Evolutionary conservation across 2,113 vertebrate species (phyloP), one percentile per base, ranked within the genome.

Genomic region (Amia ocellicauda): DNA sequence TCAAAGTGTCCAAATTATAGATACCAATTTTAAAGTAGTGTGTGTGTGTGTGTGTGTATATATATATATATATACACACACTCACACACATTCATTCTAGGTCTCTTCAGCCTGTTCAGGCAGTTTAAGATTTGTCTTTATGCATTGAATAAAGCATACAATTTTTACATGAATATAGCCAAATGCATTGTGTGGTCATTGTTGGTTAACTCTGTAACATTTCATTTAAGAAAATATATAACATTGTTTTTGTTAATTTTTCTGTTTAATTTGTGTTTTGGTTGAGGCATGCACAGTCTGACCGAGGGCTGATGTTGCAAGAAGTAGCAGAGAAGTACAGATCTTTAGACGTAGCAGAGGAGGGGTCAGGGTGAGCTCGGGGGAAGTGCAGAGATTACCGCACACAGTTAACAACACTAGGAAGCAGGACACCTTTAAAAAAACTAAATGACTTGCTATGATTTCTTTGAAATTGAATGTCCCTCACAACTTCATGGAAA

Each of bases 1-100:
- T 69, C 72, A 64, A 49, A 53, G 58, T 67, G 63, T 77, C 67
- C 57, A 73, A 64, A 75, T 56, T 70, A n/a, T n/a, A n/a, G n/a
- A 72, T 42, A 73, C 20, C 29, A 72, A 53, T 71, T 60, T 61
- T 57, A 69, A 64, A 17, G 72, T 29, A 43, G 40, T 7, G 52
- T 42, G n/a, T 42, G 8, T n/a, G n/a, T n/a, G n/a, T n/a, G n/a
- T n/a, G n/a, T n/a, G n/a, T n/a, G n/a, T n/a, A n/a, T n/a, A n/a
- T n/a, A n/a, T n/a, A n/a, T n/a, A n/a, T n/a, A n/a, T n/a, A n/a
- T n/a, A n/a, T n/a, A n/a, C n/a, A n/a, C n/a, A n/a, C n/a, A n/a
- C n/a, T n/a, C n/a, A n/a, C n/a, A n/a, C n/a, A n/a, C n/a, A 54
- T 66, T 23, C 29, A 58, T 75, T 71, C 62, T 60, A 65, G 77